Evolutionary conservation across 2,113 vertebrate species (phyloP), one percentile per base, ranked within the genome.

Genomic region (Rhadina sibilatrix): DNA sequence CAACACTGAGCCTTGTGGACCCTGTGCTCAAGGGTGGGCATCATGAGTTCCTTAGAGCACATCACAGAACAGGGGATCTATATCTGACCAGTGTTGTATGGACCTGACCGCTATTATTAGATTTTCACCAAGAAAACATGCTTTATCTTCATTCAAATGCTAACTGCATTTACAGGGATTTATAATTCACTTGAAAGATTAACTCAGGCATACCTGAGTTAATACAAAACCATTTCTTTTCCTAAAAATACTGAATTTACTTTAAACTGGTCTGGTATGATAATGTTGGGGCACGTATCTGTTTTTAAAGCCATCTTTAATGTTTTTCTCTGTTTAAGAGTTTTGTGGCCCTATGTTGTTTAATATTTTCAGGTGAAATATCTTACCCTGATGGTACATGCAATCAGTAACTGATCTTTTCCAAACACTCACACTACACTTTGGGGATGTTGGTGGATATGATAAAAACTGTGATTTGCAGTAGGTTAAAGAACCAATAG

Each of bases 71-170:
- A 63, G 12, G 47, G 53, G 28, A 70, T 35, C 72, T 49, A 3
- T 31, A 37, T 15, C 77, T 57, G 49, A 75, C 49, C 49, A 82
- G 18, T 5, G 27, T 2, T 31, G 28, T n/a, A 22, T 22, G 70
- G 49, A 84, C 78, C 31, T 6, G 4, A 42, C 72, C 56, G 61
- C 33, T 80, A 53, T 57, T 79, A 71, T 53, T 68, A 79, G 64
- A 87, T 81, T 89, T 92, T 72, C 61, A 87, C 44, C 53, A 79
- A 64, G 56, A 74, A 95, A 95, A 94, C 40, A 10, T 31, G 70
- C 93, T 91, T 96, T 89, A 71, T 91, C 78, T 94, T 79, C 74
- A 87, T 53, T 87, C 77, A 69, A 85, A 42, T 69, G 81, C 69
- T 89, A 90, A 76, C 61, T 61, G 33, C 84, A 69, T 85, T 89